Base-by-base conservation (phyloP, 2,888 invertebrate species). In the Sabellastarte sp. region DNA sequence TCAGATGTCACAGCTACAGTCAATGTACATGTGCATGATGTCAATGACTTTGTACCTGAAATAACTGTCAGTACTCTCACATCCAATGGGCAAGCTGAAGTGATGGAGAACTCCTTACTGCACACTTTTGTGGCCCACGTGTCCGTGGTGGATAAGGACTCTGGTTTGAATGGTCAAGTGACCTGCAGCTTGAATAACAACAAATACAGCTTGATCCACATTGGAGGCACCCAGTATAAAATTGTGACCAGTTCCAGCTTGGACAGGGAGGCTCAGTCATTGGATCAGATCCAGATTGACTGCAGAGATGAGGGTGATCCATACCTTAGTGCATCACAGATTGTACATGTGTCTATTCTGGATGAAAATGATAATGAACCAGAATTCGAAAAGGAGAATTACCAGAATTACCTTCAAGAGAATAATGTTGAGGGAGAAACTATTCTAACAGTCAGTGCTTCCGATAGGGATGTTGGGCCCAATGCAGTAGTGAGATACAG, bases 31-130 rank as follows among this genome's bases (percentile, higher is more conserved):
- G 76, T 80, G 1, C 63, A 68, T 28, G 77, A 79, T 62, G 73
- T 75, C 28, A 73, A 76, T 63, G 78, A 79, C 65, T 74, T 75
- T 62, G 66, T 72, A 2, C 79, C 79, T 32, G 66, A 71, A 57
- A 74, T 79, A 57, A 69, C 67, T 56, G 64, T 78, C 57, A 72
- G 70, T 32, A 68, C 74, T 3, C 63, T 76, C 32, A 71, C 73
- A 4, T 29, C 63, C 2, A 65, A 68, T 32, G 64, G 66, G 15
- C 58, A 64, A 3, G 75, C 76, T 0, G 62, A 67, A 50, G 87
- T 95, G 50, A 89, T 91, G 71, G 96, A 96, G 84, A 95, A 95
- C 81, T 91, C 93, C 76, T 89, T 92, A 0, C 88, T 91, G 3
- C 95, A 73, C 29, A 70, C 74, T 1, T 76, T 74, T 28, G 80